phyloP scores from a whole-genome alignment of 2,113 vertebrate species.

The Motacilla alba region DNA sequence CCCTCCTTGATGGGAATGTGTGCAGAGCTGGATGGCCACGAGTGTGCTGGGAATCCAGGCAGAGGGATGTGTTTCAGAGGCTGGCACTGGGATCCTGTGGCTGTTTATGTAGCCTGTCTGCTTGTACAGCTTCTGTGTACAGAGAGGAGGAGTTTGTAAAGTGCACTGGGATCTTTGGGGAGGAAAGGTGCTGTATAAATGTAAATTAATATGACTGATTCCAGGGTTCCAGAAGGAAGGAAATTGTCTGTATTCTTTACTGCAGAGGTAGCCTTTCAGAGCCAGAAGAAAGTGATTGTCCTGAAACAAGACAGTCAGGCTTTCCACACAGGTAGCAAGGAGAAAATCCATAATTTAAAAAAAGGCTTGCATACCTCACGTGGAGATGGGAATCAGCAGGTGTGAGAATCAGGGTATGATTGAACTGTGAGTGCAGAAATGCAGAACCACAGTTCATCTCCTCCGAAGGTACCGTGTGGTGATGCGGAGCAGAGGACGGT shows the following conservation, averaged over 20 bases:
- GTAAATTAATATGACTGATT: neutral
- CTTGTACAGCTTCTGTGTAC: neutral
- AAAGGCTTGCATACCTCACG: neutral
- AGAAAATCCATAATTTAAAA: neutral
- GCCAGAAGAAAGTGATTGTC: neutral
- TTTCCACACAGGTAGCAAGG: neutral
- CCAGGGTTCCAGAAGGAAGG: neutral
- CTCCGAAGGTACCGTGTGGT: accelerated
- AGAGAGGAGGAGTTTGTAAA: neutral
- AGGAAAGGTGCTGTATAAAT: constrained; percentile 35
- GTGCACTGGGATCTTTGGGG: neutral
- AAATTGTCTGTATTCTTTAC: neutral
- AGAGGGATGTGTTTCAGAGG: neutral
- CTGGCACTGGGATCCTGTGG: neutral
- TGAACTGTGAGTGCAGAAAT: neutral
- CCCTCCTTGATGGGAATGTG: neutral
- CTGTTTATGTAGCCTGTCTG: neutral
- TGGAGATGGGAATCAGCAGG: neutral
- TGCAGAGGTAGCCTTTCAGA: neutral
- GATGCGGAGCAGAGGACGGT: neutral
- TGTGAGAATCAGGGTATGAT: neutral
- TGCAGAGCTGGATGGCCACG: neutral
- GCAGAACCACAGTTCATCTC: neutral
- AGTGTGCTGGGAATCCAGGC: neutral
- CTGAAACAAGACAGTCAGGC: neutral